Percentiles rank a stretch among this genome's conserved stretches.
These are phyloP conservation scores for Asobara japonica DNA, from an alignment of 1,140 invertebrate species.

Conservation along the genomic window DNA sequence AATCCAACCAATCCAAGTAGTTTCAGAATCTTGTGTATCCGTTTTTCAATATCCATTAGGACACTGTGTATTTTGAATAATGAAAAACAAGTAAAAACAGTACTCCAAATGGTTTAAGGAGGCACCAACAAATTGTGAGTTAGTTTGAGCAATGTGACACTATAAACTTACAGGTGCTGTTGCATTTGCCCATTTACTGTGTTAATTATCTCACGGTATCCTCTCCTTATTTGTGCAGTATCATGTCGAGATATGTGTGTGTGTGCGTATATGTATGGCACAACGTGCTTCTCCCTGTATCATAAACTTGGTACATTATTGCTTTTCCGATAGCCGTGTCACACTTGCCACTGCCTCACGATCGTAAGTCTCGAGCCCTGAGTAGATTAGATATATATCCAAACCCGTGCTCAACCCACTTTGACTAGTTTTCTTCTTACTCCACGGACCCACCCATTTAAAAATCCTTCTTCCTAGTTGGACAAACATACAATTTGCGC, in stretches of 20 bases:
- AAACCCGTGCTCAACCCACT: not conserved
- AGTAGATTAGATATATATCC: conserved; percentile 27
- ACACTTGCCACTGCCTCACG: conserved; percentile 40
- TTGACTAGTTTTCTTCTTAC: not conserved
- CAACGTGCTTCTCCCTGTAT: conserved; percentile 51
- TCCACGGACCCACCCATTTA: not conserved
- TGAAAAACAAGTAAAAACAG: too few species aligned
- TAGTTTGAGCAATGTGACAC: too few species aligned
- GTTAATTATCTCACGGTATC: conserved; percentile 25
- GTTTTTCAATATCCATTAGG: too few species aligned
- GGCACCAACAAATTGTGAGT: too few species aligned
- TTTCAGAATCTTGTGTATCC: too few species aligned
- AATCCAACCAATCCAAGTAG: too few species aligned
- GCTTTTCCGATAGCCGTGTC: conserved; percentile 62
- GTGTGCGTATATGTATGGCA: conserved; percentile 35
- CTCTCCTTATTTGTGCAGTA: not conserved
- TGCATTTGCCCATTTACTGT: conserved; percentile 10
- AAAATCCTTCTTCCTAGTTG: not conserved
- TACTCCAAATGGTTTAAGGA: too few species aligned
- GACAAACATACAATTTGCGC: too few species aligned
- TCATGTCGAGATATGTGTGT: conserved; percentile 8
- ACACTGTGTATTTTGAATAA: too few species aligned
- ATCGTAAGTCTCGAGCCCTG: conserved; percentile 8
- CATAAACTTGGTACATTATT: conserved; percentile 66
- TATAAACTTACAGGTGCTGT: too few species aligned